These are phyloP conservation scores for Pongo pygmaeus DNA, from an alignment of 2,113 vertebrate species.

Conservation along the genomic window DNA sequence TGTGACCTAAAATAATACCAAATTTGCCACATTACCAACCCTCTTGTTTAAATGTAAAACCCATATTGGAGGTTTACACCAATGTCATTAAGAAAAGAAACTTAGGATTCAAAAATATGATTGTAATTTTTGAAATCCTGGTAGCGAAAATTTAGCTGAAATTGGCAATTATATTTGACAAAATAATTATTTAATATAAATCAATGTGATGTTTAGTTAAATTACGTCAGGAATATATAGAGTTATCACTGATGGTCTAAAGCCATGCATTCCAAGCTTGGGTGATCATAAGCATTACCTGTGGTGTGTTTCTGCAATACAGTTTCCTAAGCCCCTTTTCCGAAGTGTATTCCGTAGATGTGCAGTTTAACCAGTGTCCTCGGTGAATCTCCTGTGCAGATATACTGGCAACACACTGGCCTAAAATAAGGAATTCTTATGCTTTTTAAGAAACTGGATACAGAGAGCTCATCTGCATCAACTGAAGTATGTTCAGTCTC, in stretches of 20 bases:
- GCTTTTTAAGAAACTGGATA: neutral
- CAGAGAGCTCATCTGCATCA: neutral
- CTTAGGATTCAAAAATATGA: neutral
- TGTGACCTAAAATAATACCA: constrained; percentile 23
- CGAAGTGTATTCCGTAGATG: neutral
- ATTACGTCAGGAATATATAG: neutral
- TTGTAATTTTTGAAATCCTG: neutral
- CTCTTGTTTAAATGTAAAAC: neutral
- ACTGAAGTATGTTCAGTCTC: neutral
- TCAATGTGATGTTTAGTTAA: neutral
- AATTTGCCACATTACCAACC: neutral
- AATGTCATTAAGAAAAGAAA: neutral
- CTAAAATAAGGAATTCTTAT: neutral
- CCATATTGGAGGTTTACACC: neutral
- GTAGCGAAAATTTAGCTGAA: neutral
- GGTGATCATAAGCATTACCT: neutral
- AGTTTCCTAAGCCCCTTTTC: neutral
- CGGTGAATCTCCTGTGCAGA: neutral
- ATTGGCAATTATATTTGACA: neutral
- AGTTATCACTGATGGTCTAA: neutral
- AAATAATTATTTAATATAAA: neutral
- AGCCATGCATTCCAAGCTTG: neutral
- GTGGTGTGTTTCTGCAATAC: neutral
- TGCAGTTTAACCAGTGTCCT: neutral
- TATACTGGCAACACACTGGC: neutral